These are phyloP conservation scores for Lottia gigantea DNA, from an alignment of 2,888 invertebrate genomes.

Conservation along the genomic window DNA sequence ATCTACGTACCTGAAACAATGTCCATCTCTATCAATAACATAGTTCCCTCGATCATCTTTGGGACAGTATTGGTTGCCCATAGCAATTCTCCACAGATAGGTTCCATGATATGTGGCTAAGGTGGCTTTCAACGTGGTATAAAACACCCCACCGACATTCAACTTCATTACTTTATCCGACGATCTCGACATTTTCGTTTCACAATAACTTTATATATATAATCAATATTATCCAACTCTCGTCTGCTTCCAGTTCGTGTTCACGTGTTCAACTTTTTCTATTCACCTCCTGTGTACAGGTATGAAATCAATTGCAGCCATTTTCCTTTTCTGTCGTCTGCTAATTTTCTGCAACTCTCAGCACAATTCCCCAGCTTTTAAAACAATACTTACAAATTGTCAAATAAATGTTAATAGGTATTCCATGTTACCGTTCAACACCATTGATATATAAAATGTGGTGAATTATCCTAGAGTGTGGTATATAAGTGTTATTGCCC, in stretches of 20 bases:
- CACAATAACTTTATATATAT: background rate
- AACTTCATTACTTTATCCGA: conserved; percentile 39
- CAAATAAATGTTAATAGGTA: no score
- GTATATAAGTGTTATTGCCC: no score
- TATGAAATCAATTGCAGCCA: background rate
- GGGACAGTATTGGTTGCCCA: conserved; percentile 33
- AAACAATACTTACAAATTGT: no score
- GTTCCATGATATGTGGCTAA: conserved; percentile 41
- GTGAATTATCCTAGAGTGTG: no score
- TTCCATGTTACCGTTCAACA: no score
- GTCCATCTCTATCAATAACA: conserved; percentile 53
- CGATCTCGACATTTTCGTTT: conserved; percentile 17
- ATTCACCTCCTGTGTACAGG: conserved; percentile 1
- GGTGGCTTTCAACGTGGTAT: conserved; percentile 49
- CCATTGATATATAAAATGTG: no score
- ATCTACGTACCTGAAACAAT: conserved; percentile 33
- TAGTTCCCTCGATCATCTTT: conserved; percentile 51
- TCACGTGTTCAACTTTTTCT: background rate
- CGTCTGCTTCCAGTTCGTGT: conserved; percentile 7
- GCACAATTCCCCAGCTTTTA: no score
- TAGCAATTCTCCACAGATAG: conserved; percentile 39
- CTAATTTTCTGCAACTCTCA: background rate
- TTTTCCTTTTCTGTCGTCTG: conserved; percentile 7
- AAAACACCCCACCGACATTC: conserved; percentile 54
- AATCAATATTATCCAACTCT: background rate